Evolutionary conservation across 2,797 vertebrate genomes (phyloP), one percentile per base, ranked within the genome.

Genomic region (Sardinella longiceps): DNA sequence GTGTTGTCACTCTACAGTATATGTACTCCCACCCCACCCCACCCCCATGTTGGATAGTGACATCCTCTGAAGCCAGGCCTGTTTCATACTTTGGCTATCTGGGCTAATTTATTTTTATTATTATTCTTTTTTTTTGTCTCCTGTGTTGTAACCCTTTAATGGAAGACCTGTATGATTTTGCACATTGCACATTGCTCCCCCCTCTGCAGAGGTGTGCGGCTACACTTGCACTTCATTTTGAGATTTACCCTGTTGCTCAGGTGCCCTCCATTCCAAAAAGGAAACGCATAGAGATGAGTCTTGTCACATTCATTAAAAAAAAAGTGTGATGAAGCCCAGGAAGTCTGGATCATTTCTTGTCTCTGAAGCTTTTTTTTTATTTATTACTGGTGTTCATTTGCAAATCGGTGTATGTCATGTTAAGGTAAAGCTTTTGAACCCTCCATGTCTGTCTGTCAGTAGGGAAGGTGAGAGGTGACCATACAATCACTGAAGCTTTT

Each of bases 161-260:
- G 20, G 63, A 23, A 82, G 80, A 81, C 25, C 92, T 92, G 88
- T 91, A 91, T 81, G 88, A 89, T 94, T 94, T 93, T 93, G 94
- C 94, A 94, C 82, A 51, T 33, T 58, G 45, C 82, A 90, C 91
- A 91, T 90, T 90, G 92, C 92, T 94, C 91, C 89, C 91, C 89
- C 93, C 90, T 93, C 89, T 92, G 83, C 91, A 91, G 89, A 43
- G 93, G 91, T 92, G 91, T 93, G 50, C 81, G 89, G 93, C 91
- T 94, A 93, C 91, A 93, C 90, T 92, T 92, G 91, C 92, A 92
- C 92, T 93, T 92, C 92, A 93, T 93, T 90, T 77, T 90, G 86
- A 93, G 66, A 87, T 91, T 90, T 91, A 83, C 85, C 84, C 90
- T 77, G 70, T 77, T 43, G 70, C 70, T 77, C 70, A 77, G 70